These are phyloP conservation scores for Sepioteuthis lessoniana DNA, from an alignment of 2,888 invertebrate genomes.

Conservation along the genomic window DNA sequence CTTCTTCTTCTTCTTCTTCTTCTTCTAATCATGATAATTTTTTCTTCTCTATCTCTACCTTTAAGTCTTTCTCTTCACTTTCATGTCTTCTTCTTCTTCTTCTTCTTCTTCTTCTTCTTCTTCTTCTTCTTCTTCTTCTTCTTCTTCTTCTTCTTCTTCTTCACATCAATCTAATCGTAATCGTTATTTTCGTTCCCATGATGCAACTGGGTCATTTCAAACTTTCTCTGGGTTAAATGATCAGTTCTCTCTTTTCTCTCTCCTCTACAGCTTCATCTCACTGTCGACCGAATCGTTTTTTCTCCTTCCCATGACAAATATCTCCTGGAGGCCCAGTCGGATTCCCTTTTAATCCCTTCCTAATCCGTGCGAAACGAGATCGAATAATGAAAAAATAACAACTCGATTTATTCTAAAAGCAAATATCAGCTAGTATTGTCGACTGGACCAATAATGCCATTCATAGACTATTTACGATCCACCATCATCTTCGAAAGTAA, in stretches of 20 bases:
- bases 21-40: too few relatives aligned
- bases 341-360: background rate
- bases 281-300: background rate
- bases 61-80: too few relatives aligned
- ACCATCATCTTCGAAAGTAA: background rate
- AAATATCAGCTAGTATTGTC: background rate
- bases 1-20: too few relatives aligned
- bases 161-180: background rate
- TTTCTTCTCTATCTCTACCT: too few relatives aligned
- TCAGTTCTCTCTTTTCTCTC: background rate
- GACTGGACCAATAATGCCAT: background rate
- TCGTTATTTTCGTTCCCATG: too few relatives aligned
- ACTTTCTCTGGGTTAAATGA: too few relatives aligned
- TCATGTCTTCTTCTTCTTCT: too few relatives aligned
- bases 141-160: too few relatives aligned
- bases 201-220: too few relatives aligned
- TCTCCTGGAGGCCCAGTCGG: background rate
- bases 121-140: too few relatives aligned
- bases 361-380: background rate
- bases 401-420: background rate
- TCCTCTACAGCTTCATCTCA: background rate
- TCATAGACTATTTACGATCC: background rate
- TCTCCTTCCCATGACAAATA: background rate
- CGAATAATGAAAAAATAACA: conserved; percentile 23
- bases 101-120: too few relatives aligned